A percentile compares a stretch with the other conserved stretches of the same genome.
Evolutionary conservation across 2,888 invertebrate species (phyloP).

Genomic region (Melitaea athalia): DNA sequence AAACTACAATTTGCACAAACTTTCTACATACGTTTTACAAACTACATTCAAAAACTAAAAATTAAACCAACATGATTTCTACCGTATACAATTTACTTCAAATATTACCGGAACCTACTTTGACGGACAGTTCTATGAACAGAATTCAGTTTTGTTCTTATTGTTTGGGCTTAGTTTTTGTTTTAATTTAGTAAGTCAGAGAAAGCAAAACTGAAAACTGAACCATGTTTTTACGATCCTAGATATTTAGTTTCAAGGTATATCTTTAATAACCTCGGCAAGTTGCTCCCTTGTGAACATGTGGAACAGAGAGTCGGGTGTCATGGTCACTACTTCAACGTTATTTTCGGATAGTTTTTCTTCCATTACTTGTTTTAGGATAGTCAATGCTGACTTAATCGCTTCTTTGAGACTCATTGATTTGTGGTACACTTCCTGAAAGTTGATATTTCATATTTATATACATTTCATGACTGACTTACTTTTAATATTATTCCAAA

Average conservation of each 20-base stretch:
- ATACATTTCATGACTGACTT: not conserved
- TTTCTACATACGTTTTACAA: not conserved
- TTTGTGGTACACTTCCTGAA: slow-evolving; percentile 86
- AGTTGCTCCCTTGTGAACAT: slow-evolving; percentile 96
- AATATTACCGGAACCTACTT: slow-evolving; percentile 56
- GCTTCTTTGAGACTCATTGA: slow-evolving; percentile 97
- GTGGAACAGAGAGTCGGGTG: slow-evolving; percentile 90
- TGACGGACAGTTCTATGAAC: slow-evolving; percentile 19
- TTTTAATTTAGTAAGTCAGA: not conserved
- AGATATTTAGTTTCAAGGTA: slow-evolving; percentile 76
- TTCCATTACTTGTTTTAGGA: slow-evolving; percentile 99
- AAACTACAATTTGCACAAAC: not conserved
- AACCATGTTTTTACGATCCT: slow-evolving; percentile 38
- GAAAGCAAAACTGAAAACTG: slow-evolving; percentile 24
- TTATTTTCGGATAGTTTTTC: slow-evolving; percentile 98
- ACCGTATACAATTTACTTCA: slow-evolving; percentile 57
- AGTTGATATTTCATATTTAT: not conserved
- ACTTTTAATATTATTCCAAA: too few species aligned
- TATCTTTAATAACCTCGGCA: slow-evolving; percentile 92
- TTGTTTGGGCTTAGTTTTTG: not conserved
- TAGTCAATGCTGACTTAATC: slow-evolving; percentile 93
- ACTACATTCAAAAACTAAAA: not conserved
- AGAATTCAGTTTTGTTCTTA: slow-evolving; percentile 12
- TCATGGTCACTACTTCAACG: slow-evolving; percentile 98
- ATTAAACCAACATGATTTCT: slow-evolving; percentile 11